Evolutionary conservation across 92 coral and sea anemone species (phyloP).

Genomic region (Anthopleura xanthogrammica): DNA sequence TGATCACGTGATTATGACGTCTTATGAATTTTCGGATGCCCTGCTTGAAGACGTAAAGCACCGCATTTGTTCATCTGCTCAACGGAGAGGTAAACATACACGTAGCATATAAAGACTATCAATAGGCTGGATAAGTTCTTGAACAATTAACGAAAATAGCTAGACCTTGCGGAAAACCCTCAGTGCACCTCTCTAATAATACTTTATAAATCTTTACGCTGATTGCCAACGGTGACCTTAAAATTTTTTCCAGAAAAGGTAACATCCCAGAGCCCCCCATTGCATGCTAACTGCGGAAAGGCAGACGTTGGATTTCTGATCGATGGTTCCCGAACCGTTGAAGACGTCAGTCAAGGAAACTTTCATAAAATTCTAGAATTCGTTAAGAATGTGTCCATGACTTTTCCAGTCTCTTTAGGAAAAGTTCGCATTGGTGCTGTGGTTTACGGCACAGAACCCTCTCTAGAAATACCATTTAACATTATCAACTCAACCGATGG

Average conservation of each 20-base stretch:
- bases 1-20: slow-evolving; percentile 74
- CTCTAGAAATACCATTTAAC: slow-evolving; percentile 44
- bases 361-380: slow-evolving; percentile 71
- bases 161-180: neutral
- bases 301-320: slow-evolving; percentile 78
- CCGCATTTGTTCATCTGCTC: slow-evolving; percentile 46
- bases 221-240: neutral
- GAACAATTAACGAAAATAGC: neutral
- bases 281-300: slow-evolving; percentile 27
- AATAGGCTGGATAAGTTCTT: too few relatives aligned
- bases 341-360: slow-evolving; percentile 72
- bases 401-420: slow-evolving; percentile 58
- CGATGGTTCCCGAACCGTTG: slow-evolving; percentile 84
- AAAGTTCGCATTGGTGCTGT: slow-evolving; percentile 64
- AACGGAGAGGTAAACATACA: slow-evolving; percentile 36
- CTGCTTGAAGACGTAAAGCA: slow-evolving; percentile 50
- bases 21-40: slow-evolving; percentile 48
- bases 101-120: neutral
- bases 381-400: slow-evolving; percentile 68
- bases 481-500: slow-evolving; percentile 11
- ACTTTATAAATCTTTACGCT: neutral
- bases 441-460: slow-evolving; percentile 56
- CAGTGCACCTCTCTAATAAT: neutral
- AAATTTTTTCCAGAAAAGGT: slow-evolving; percentile 3
- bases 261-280: neutral